A percentile compares a stretch with the other conserved stretches of the same genome.
phyloP scores from a whole-genome alignment of 92 coral and sea anemone species.

The Phymanthus crucifer region DNA sequence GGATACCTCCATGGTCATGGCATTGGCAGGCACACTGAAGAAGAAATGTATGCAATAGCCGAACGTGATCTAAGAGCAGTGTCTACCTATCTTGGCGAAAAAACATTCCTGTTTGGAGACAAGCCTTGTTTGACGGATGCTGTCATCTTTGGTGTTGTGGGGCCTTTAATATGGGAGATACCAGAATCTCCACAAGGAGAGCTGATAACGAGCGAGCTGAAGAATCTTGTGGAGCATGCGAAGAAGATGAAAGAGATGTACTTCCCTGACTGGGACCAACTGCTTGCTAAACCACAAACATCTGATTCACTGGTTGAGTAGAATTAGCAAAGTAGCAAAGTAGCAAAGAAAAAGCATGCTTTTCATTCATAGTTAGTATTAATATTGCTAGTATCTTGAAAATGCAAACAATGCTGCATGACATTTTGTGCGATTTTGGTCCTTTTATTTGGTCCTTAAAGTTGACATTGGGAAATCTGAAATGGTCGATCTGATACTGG shows the following conservation, averaged over 20 bases:
- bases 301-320: no score
- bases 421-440: no score
- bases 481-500: no score
- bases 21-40: slow-evolving; percentile 83
- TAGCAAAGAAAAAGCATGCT: background rate
- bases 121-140: slow-evolving; percentile 77
- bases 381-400: no score
- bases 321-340: no score
- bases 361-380: no score
- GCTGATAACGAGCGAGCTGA: slow-evolving; percentile 55
- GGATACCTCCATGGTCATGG: slow-evolving; percentile 70
- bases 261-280: slow-evolving; percentile 81
- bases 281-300: slow-evolving; percentile 19
- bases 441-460: no score
- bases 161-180: slow-evolving; percentile 60
- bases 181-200: slow-evolving; percentile 62
- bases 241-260: slow-evolving; percentile 66
- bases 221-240: slow-evolving; percentile 71
- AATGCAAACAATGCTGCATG: no score
- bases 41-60: slow-evolving; percentile 75
- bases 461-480: no score
- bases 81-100: slow-evolving; percentile 69
- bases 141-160: slow-evolving; percentile 68
- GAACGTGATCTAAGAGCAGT: slow-evolving; percentile 80
- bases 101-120: slow-evolving; percentile 79